A percentile compares a stretch with the other conserved stretches of the same genome.
Conservation (phyloP, 2,888 invertebrate species). For the Cataglyphis rosenhaueri region DNA sequence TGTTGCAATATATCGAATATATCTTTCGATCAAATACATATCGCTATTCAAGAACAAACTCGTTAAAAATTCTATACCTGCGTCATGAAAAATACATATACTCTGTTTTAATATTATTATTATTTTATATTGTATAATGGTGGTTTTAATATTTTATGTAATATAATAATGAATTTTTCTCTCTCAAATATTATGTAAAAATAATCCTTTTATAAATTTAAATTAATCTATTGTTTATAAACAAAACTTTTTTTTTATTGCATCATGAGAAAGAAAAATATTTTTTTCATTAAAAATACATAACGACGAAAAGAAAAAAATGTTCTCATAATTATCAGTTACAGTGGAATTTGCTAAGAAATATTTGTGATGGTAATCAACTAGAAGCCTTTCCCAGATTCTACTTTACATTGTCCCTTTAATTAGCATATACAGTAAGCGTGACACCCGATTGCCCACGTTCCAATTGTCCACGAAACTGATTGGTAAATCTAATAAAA, state of each 20-base stretch:
- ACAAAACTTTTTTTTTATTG: background rate
- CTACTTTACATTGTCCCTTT: conserved; percentile 70
- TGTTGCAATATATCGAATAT: background rate
- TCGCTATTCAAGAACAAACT: background rate
- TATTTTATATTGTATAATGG: background rate
- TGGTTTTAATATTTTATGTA: background rate
- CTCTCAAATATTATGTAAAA: background rate
- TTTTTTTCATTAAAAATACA: background rate
- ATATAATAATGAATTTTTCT: background rate
- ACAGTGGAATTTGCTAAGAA: conserved; percentile 53
- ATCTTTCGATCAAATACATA: background rate
- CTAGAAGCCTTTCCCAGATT: conserved; percentile 66
- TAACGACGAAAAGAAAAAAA: conserved; percentile 23
- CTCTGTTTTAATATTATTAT: background rate
- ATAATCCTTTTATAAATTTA: background rate
- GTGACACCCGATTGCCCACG: background rate
- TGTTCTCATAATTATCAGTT: conserved; percentile 68
- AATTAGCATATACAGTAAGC: conserved; percentile 71
- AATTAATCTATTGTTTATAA: background rate
- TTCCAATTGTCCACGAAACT: background rate
- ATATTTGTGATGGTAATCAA: conserved; percentile 70
- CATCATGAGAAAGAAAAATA: background rate
- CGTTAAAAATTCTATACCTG: background rate
- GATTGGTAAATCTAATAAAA: background rate
- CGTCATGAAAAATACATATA: background rate